A percentile compares a stretch with the other conserved stretches of the same genome.
Evolutionary conservation across 2,113 vertebrate species (phyloP).

Genomic region (Ranitomeya variabilis): DNA sequence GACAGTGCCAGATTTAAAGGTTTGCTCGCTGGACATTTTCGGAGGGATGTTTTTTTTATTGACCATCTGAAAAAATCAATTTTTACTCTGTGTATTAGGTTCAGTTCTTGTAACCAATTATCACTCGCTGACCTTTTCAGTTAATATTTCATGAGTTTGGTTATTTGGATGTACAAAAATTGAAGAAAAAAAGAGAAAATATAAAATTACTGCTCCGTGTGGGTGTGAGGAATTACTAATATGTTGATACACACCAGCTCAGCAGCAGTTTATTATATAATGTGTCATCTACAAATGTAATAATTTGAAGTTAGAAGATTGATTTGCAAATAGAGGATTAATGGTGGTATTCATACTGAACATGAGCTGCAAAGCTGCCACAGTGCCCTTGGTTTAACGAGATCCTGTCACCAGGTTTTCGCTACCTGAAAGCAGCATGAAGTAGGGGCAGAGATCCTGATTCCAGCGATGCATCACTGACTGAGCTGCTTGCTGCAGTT

Average conservation of each 20-base stretch:
- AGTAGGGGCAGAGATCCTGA: too few relatives aligned
- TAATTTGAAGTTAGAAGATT: not conserved
- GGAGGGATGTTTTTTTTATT: not conserved
- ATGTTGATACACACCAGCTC: not conserved
- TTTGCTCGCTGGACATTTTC: not conserved
- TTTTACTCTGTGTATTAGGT: not conserved
- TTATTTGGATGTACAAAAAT: not conserved
- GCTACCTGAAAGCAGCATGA: too few relatives aligned
- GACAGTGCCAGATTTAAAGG: not conserved
- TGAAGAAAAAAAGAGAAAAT: not conserved
- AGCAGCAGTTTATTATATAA: not conserved
- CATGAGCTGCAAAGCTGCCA: not conserved
- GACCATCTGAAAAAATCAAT: not conserved
- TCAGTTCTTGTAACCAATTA: not conserved
- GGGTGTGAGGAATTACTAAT: not conserved
- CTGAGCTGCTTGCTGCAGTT: too few relatives aligned
- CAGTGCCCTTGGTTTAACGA: not conserved
- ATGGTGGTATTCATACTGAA: not conserved
- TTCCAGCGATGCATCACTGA: too few relatives aligned
- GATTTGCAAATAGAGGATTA: not conserved
- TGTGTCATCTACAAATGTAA: not conserved
- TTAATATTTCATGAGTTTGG: not conserved
- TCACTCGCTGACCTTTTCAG: not conserved
- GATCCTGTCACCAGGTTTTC: too few relatives aligned
- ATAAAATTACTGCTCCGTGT: not conserved